Evolutionary conservation across 2,113 vertebrate genomes (phyloP).

Genomic region (Podarcis cretensis): DNA sequence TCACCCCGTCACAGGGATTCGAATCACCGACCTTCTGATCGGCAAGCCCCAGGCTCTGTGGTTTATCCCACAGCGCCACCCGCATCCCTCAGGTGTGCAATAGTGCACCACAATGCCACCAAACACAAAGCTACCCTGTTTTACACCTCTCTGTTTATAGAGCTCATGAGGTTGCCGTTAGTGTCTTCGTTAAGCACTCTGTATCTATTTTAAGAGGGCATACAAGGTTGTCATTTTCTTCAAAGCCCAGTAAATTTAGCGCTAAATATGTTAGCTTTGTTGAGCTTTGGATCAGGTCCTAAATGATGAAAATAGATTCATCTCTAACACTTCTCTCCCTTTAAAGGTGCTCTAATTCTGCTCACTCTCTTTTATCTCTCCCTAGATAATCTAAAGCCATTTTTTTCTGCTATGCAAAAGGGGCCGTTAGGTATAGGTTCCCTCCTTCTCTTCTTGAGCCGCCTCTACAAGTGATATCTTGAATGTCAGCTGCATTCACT

Average conservation of each 20-base stretch:
- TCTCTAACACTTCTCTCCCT: neutral
- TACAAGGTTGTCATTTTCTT: neutral
- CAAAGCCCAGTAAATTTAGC: neutral
- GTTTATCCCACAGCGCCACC: too few species aligned
- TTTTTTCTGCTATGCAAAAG: neutral
- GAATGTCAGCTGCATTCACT: slow-evolving; percentile 52
- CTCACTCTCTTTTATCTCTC: neutral
- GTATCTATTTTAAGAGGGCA: neutral
- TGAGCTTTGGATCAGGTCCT: neutral
- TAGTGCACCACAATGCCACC: neutral
- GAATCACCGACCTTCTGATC: too few species aligned
- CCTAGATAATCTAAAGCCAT: neutral
- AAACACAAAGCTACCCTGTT: neutral
- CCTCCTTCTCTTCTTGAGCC: slow-evolving; percentile 56
- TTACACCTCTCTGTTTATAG: neutral
- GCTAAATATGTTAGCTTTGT: neutral
- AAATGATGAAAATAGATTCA: neutral
- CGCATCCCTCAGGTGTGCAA: too few species aligned
- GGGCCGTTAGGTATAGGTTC: slow-evolving; percentile 21
- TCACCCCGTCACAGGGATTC: too few species aligned
- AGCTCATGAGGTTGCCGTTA: neutral
- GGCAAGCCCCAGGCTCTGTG: too few species aligned
- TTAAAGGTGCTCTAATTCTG: neutral
- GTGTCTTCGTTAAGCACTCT: neutral
- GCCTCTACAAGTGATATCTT: slow-evolving; percentile 62